A percentile compares a stretch with the other conserved stretches of the same genome.
phyloP scores from a whole-genome alignment of 2,888 invertebrate species.

The Glaucopsyche alexis region DNA sequence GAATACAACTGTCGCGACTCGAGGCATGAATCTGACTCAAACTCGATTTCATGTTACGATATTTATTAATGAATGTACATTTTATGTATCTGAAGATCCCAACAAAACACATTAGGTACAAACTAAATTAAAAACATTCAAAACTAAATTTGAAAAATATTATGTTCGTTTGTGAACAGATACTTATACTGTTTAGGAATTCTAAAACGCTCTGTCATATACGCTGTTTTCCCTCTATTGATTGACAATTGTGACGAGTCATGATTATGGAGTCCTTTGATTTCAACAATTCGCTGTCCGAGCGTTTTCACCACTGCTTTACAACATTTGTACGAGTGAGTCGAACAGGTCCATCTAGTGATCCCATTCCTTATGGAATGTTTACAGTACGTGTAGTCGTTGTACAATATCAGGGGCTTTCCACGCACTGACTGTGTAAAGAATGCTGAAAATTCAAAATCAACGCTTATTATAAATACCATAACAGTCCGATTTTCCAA shows the following conservation, averaged over 20 bases:
- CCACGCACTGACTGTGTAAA: conserved; percentile 61
- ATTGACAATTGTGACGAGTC: conserved; percentile 63
- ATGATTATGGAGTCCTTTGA: conserved; percentile 66
- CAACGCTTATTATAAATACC: not conserved
- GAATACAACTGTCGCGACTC: no score
- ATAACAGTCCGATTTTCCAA: not conserved
- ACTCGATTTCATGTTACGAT: no score
- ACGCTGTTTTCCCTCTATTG: conserved; percentile 46
- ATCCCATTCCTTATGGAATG: conserved; percentile 61
- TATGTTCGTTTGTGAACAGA: not conserved
- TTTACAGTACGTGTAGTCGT: conserved; percentile 66
- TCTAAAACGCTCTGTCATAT: not conserved
- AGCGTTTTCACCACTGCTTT: conserved; percentile 68
- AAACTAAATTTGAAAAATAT: no score
- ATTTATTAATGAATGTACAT: no score
- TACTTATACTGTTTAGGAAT: conserved; percentile 13
- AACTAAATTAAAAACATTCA: not conserved
- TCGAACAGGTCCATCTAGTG: conserved; percentile 69
- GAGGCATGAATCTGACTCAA: no score
- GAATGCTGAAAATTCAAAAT: conserved; percentile 47
- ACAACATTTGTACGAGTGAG: conserved; percentile 70
- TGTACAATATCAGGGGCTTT: conserved; percentile 45
- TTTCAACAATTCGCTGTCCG: conserved; percentile 58
- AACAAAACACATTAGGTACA: no score
- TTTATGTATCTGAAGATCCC: no score